Evolutionary conservation across 2,113 vertebrate species (phyloP).

Genomic region (Coregonus clupeaformis): DNA sequence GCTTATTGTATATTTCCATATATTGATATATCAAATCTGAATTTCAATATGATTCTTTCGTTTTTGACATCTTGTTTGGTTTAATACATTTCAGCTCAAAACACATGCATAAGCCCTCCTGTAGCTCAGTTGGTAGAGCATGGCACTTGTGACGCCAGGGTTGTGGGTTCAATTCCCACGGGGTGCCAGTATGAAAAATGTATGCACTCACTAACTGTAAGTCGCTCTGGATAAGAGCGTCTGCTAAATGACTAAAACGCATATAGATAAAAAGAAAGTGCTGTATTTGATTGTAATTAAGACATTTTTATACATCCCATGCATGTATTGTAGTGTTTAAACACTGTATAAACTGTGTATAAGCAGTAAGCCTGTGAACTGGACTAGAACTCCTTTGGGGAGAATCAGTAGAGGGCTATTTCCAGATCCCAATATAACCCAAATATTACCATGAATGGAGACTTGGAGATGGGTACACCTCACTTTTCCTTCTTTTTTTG

Average conservation of each 20-base stretch:
- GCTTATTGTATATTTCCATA: conserved; percentile 31
- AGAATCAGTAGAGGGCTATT: not conserved
- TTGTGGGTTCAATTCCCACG: no score
- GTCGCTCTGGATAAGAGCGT: no score
- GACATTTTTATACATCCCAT: not conserved
- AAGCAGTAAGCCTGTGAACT: no score
- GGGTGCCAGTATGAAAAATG: no score
- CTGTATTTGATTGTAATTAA: not conserved
- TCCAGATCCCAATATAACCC: not conserved
- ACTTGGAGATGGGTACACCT: not conserved
- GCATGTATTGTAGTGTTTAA: not conserved
- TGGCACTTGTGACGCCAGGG: no score
- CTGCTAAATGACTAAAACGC: no score
- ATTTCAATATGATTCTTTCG: not conserved
- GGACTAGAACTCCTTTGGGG: no score
- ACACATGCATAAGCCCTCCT: no score
- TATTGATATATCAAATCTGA: conserved; percentile 30
- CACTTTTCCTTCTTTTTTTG: no score
- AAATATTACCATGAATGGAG: not conserved
- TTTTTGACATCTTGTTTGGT: not conserved
- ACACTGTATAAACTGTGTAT: no score
- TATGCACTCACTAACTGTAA: no score
- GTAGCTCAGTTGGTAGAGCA: no score
- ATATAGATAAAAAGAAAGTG: not conserved
- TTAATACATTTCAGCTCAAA: not conserved